Evolutionary conservation across 1,140 invertebrate species (phyloP), one percentile per base, ranked within the genome.

Genomic region (Neotoxoptera formosana): DNA sequence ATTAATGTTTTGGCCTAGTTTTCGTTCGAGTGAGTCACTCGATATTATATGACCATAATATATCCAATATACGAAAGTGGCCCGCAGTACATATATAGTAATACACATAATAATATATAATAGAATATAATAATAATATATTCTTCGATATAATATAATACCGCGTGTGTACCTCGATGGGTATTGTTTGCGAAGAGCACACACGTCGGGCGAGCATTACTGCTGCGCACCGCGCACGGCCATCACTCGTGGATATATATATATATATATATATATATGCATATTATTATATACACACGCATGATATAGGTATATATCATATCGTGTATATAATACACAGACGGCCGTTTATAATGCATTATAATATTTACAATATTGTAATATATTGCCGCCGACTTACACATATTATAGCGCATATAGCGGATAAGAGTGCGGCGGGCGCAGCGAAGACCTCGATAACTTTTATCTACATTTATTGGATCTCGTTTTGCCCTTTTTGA

Each of bases 401-500:
- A 76, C n/a, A n/a, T n/a, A n/a, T n/a, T 41, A 41, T 41, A 41
- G n/a, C 17, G 7, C 47, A 17, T 20, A n/a, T n/a, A n/a, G n/a
- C n/a, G n/a, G n/a, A n/a, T n/a, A n/a, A n/a, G n/a, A n/a, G n/a
- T n/a, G n/a, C n/a, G n/a, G 17, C 0, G 9, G 21, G 9, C 9
- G 48, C n/a, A 3, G 41, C 1, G 9, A 7, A 41, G 21, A 90
- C 36, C 17, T 60, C 53, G 53, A 90, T 60, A 60, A 90, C 88
- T 90, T 90, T 90, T 60, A 34, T n/a, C n/a, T 56, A 60, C 88
- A 30, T 92, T 92, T 92, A 92, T 92, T 92, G 81, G 91, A 92
- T 92, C 91, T 53, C 91, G n/a, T 91, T 81, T 91, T 25, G 25
- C 90, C 34, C 47, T 53, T 48, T 76, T 81, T 7, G 36, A 53